A percentile compares a stretch with the other conserved stretches of the same genome.
These are phyloP conservation scores for Lithobates pipiens DNA, from an alignment of 2,797 vertebrate species.

Conservation along the genomic window DNA sequence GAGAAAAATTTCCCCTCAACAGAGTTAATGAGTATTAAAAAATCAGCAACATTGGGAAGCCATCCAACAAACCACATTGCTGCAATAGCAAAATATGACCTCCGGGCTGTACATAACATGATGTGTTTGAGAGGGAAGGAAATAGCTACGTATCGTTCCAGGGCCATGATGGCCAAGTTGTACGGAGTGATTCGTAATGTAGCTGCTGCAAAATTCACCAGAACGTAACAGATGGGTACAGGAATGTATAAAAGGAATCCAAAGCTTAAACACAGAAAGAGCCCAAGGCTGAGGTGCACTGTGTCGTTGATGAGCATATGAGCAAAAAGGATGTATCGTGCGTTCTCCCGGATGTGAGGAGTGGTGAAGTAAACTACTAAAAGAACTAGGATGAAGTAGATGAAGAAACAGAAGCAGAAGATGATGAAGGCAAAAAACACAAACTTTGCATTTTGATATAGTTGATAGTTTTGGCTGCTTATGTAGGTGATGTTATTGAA, in stretches of 20 bases:
- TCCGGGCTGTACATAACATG: neutral
- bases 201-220: slow-evolving; percentile 54
- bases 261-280: neutral
- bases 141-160: slow-evolving; percentile 16
- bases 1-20: neutral
- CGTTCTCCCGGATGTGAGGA: neutral
- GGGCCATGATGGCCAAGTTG: slow-evolving; percentile 30
- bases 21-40: neutral
- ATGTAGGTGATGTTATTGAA: too few relatives aligned
- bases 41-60: neutral
- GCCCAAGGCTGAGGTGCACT: neutral
- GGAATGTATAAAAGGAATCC: neutral
- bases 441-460: too few relatives aligned
- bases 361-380: neutral
- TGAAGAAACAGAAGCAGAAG: neutral
- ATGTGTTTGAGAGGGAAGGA: neutral
- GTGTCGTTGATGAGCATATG: slow-evolving; percentile 33
- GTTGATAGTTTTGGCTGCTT: too few relatives aligned
- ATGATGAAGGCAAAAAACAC: slow-evolving; percentile 61
- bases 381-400: slow-evolving; percentile 16
- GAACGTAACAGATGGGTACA: neutral
- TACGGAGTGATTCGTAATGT: slow-evolving; percentile 13
- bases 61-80: neutral
- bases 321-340: slow-evolving; percentile 4
- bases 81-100: slow-evolving; percentile 2